These are phyloP conservation scores for Molossus molossus DNA, from an alignment of 2,797 vertebrate genomes.

Conservation along the genomic window DNA sequence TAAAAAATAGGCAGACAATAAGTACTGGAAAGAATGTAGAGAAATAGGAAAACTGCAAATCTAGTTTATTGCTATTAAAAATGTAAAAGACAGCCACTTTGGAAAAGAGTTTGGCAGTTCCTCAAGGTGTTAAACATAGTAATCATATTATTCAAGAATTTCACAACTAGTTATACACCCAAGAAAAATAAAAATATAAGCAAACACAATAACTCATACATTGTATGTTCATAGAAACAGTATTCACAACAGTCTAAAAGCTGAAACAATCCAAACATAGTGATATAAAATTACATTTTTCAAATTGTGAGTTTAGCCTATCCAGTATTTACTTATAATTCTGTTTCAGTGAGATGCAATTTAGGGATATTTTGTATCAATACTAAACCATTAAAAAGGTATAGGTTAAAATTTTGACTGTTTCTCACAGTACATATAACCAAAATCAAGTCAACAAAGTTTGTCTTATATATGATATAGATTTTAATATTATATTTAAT, in stretches of 20 bases:
- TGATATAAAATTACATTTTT: not conserved
- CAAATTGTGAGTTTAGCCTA: not conserved
- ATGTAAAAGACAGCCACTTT: conserved; percentile 18
- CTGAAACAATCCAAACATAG: conserved; percentile 1
- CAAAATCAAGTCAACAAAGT: not conserved
- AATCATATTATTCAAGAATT: not conserved
- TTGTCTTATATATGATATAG: not conserved
- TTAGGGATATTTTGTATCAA: conserved; percentile 7
- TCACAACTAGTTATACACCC: not conserved
- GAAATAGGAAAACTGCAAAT: not conserved
- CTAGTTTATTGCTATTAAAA: not conserved
- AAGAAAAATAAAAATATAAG: not conserved
- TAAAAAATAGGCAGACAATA: not conserved
- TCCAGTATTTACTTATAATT: conserved; percentile 28
- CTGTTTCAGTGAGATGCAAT: not conserved
- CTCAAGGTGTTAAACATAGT: not conserved
- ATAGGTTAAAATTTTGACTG: not conserved
- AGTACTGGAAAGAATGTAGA: not conserved
- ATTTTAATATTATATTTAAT: conserved; percentile 38
- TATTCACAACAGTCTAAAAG: not conserved
- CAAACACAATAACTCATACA: not conserved
- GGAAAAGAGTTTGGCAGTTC: not conserved
- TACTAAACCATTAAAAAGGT: conserved; percentile 6
- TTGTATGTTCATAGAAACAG: not conserved
- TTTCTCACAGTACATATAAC: not conserved